Evolutionary conservation across 2,113 vertebrate genomes (phyloP).

Genomic region (Hydropotes inermis): DNA sequence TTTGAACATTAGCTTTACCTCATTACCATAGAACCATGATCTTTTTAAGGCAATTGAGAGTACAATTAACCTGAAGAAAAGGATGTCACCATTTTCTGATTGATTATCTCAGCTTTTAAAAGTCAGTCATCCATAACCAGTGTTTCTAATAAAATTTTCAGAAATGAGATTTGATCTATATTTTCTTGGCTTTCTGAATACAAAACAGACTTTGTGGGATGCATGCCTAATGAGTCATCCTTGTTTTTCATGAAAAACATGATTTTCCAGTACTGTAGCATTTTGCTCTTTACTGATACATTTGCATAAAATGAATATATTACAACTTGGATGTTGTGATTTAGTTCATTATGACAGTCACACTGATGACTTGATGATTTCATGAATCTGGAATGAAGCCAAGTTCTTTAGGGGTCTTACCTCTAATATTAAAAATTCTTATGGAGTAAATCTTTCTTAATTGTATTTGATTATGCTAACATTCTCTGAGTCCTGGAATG

Average conservation of each 20-base stretch:
- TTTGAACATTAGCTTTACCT: constrained; percentile 59
- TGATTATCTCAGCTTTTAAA: constrained; percentile 60
- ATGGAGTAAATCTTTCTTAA: constrained; percentile 32
- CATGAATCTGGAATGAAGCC: constrained; percentile 33
- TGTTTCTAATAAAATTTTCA: constrained; percentile 67
- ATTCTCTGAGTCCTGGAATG: constrained; percentile 15
- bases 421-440: neutral
- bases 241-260: constrained; percentile 69
- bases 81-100: constrained; percentile 52
- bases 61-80: constrained; percentile 62
- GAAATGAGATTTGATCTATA: constrained; percentile 58
- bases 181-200: constrained; percentile 68
- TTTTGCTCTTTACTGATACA: constrained; percentile 61
- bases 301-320: constrained; percentile 69
- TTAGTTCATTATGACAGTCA: constrained; percentile 65
- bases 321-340: constrained; percentile 47
- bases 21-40: constrained; percentile 62
- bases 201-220: constrained; percentile 62
- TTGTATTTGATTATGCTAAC: constrained; percentile 37
- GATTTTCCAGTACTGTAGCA: constrained; percentile 52
- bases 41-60: constrained; percentile 66
- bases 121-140: constrained; percentile 50
- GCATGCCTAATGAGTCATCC: constrained; percentile 58
- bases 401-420: constrained; percentile 25
- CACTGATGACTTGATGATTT: constrained; percentile 33